Evolutionary conservation across 2,888 invertebrate species (phyloP).

Genomic region (Mesorhabditis belari): DNA sequence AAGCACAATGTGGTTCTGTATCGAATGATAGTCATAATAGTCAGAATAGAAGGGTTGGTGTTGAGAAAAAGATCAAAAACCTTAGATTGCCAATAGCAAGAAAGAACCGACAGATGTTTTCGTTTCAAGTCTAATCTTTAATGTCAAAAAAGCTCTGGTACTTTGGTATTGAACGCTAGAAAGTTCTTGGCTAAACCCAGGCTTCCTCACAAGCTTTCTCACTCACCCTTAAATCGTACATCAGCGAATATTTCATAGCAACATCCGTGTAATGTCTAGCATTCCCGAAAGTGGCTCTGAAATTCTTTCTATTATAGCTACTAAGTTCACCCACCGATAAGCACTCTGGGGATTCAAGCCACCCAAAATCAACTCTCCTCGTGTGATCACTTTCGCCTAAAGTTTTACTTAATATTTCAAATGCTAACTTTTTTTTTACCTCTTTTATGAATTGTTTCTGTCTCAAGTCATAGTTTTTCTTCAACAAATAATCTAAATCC

Average conservation of each 20-base stretch:
- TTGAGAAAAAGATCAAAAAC: no score
- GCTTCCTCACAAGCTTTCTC: no score
- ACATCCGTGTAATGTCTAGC: background rate
- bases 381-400: background rate
- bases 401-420: background rate
- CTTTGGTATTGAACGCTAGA: conserved; percentile 25
- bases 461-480: conserved; percentile 54
- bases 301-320: no score
- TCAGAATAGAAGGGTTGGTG: no score
- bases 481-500: conserved; percentile 79
- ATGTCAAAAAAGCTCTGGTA: conserved; percentile 44
- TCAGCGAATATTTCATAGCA: background rate
- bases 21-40: no score
- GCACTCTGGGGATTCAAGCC: background rate
- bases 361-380: background rate
- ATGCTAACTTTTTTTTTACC: background rate
- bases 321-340: no score
- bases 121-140: no score
- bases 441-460: conserved; percentile 8
- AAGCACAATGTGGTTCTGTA: no score
- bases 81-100: no score
- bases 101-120: no score
- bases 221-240: background rate
- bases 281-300: background rate
- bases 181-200: no score